Evolutionary conservation across 1,140 invertebrate species (phyloP).

Genomic region (Meloidogyne chitwoodi): DNA sequence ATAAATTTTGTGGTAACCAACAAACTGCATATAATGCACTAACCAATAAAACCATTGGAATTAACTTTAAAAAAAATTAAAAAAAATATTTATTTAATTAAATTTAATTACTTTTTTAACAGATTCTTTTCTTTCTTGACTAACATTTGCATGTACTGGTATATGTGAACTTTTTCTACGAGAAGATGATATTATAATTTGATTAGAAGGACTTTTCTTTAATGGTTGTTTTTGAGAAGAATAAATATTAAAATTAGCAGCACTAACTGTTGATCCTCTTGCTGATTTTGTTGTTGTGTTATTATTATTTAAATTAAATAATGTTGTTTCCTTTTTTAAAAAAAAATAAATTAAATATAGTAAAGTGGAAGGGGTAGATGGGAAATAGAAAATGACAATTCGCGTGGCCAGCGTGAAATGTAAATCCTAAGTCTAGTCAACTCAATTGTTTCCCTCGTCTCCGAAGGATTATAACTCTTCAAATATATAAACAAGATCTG

Average conservation of each 20-base stretch:
- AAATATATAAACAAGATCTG: no score
- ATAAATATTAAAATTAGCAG: neutral
- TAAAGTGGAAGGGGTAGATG: no score
- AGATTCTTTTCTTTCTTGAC: conserved; percentile 48
- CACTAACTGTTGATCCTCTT: neutral
- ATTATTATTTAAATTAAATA: neutral
- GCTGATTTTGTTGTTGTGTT: neutral
- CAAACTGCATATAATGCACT: conserved; percentile 57
- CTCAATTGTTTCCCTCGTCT: no score
- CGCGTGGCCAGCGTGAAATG: no score
- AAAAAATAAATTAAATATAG: no score
- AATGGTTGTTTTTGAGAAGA: neutral
- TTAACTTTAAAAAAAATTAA: conserved; percentile 8
- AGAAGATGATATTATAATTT: neutral
- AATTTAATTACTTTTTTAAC: conserved; percentile 48
- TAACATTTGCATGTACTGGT: neutral
- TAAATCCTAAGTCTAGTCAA: no score
- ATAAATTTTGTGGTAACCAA: conserved; percentile 58
- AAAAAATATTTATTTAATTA: neutral
- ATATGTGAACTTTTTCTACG: neutral
- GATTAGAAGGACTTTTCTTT: neutral
- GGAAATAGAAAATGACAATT: no score
- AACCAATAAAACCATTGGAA: conserved; percentile 57
- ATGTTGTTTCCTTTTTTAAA: neutral
- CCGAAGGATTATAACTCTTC: no score